phyloP scores from a whole-genome alignment of 1,140 invertebrate genomes.

The Drosophila ironensis region DNA sequence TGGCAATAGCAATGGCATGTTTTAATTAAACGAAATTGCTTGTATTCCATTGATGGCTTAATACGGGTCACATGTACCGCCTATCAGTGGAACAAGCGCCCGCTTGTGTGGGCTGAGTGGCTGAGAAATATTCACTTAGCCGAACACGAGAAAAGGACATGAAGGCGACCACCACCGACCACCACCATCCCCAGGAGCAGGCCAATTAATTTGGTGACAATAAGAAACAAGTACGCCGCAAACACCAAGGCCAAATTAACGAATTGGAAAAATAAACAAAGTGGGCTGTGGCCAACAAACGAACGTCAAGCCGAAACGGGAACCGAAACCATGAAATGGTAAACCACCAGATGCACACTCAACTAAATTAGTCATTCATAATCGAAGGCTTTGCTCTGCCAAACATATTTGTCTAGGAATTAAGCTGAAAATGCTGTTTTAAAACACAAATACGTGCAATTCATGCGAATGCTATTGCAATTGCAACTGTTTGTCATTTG shows the following conservation, averaged over 20 bases:
- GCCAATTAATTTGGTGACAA: slow-evolving; percentile 50
- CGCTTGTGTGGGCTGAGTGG: neutral
- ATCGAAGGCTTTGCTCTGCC: neutral
- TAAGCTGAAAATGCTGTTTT: neutral
- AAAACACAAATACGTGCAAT: neutral
- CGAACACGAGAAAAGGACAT: slow-evolving; percentile 22
- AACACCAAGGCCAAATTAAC: slow-evolving; percentile 5
- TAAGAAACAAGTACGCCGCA: neutral
- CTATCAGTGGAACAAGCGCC: slow-evolving; percentile 11
- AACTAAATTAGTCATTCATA: slow-evolving; percentile 23
- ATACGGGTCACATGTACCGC: slow-evolving; percentile 49
- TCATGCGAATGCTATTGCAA: neutral
- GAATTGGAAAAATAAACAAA: slow-evolving; percentile 37
- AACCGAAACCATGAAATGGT: slow-evolving; percentile 12
- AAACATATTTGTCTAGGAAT: neutral
- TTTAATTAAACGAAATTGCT: slow-evolving; percentile 80
- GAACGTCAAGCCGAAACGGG: neutral
- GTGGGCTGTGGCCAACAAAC: slow-evolving; percentile 7
- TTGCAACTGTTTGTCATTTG: neutral
- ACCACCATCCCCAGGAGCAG: slow-evolving; percentile 5
- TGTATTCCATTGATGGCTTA: slow-evolving; percentile 74
- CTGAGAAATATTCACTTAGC: slow-evolving; percentile 34
- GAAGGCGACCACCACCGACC: too few species aligned
- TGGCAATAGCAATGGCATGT: slow-evolving; percentile 74
- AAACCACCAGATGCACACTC: neutral